Evolutionary conservation across 1,140 invertebrate species (phyloP).

Genomic region (Tenebrio molitor): DNA sequence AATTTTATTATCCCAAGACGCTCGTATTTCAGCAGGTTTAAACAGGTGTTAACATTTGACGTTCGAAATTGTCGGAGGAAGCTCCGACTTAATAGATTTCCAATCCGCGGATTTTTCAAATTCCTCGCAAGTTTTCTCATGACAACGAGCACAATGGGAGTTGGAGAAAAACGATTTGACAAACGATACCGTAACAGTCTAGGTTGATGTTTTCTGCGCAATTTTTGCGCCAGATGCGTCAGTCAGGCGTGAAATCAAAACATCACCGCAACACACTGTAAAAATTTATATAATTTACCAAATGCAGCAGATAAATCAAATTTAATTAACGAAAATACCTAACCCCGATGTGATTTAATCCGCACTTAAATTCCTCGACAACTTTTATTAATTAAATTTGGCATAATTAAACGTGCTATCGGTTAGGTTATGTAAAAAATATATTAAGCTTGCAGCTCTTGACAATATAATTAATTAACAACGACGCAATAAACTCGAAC

Average conservation of each 20-base stretch:
- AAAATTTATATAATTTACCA: slow-evolving; percentile 9
- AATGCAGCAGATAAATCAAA: slow-evolving; percentile 13
- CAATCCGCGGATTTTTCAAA: slow-evolving; percentile 26
- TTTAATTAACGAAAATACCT: slow-evolving; percentile 30
- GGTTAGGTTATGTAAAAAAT: slow-evolving; percentile 7
- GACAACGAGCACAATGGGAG: not conserved
- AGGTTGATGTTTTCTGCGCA: not conserved
- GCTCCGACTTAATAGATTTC: slow-evolving; percentile 1
- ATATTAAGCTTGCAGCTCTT: slow-evolving; percentile 1
- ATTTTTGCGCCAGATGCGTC: not conserved
- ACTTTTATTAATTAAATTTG: slow-evolving; percentile 36
- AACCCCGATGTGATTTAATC: slow-evolving; percentile 25
- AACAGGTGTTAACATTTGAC: slow-evolving; percentile 29
- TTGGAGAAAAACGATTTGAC: not conserved
- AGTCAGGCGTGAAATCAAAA: slow-evolving; percentile 22
- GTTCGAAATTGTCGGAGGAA: slow-evolving; percentile 19
- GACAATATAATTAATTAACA: slow-evolving; percentile 36
- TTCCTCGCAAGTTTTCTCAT: slow-evolving; percentile 1
- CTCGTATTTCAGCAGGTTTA: not conserved
- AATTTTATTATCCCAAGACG: too few relatives aligned
- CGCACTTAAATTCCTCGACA: slow-evolving; percentile 20
- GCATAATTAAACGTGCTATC: slow-evolving; percentile 17
- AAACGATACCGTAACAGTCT: slow-evolving; percentile 8
- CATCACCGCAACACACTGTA: slow-evolving; percentile 7
- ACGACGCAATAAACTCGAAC: slow-evolving; percentile 15